Conservation (phyloP, 2,113 vertebrate species). For the Lampris megalopsis region DNA sequence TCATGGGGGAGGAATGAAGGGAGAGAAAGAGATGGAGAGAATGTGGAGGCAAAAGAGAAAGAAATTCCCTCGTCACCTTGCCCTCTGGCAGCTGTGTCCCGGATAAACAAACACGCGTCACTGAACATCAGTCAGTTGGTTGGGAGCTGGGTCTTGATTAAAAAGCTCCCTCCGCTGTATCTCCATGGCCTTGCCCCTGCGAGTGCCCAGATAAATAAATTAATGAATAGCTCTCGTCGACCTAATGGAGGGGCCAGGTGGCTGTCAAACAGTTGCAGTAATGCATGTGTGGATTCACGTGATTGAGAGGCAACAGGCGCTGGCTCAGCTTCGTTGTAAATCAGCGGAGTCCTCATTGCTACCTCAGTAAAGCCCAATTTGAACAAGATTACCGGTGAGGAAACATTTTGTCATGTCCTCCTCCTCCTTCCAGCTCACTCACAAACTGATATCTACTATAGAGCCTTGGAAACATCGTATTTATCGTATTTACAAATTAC, state of each 20-base stretch:
- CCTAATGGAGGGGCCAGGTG: conserved; percentile 40
- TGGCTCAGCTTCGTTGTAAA: conserved; percentile 23
- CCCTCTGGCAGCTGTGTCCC: conserved; percentile 74
- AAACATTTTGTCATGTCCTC: conserved; percentile 21
- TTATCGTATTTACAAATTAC: no score
- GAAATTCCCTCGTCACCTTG: conserved; percentile 70
- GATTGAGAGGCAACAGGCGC: conserved; percentile 41
- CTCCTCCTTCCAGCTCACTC: no score
- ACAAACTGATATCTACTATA: no score
- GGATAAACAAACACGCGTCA: conserved; percentile 77
- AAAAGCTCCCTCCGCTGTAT: conserved; percentile 66
- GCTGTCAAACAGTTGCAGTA: conserved; percentile 47
- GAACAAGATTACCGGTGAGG: conserved; percentile 43
- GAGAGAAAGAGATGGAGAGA: conserved; percentile 39
- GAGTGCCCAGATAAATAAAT: conserved; percentile 69
- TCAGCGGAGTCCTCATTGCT: conserved; percentile 25
- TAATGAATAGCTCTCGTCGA: conserved; percentile 65
- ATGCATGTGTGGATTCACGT: conserved; percentile 36
- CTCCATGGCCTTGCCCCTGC: conserved; percentile 66
- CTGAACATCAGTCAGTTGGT: conserved; percentile 70
- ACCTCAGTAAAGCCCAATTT: conserved; percentile 20
- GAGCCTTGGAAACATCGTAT: no score
- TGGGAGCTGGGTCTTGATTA: conserved; percentile 71
- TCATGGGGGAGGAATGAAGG: background rate
- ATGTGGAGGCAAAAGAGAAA: conserved; percentile 1